These are phyloP conservation scores for Phycodurus eques DNA, from an alignment of 2,113 vertebrate genomes.

Conservation along the genomic window DNA sequence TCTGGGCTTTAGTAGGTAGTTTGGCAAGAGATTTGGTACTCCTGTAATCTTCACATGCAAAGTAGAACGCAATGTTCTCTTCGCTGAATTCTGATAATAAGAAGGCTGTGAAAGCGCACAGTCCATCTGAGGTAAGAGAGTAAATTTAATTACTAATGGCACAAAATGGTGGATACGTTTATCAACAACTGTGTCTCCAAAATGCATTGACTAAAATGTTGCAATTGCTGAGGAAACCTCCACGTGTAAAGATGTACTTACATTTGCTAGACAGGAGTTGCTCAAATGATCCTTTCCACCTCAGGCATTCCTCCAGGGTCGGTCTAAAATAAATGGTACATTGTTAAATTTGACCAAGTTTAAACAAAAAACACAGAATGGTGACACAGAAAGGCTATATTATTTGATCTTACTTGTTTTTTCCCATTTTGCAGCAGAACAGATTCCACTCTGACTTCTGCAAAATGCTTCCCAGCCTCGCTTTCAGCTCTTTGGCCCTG, in stretches of 20 bases:
- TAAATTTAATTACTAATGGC: constrained; percentile 32
- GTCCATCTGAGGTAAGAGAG: constrained; percentile 75
- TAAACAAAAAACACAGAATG: neutral
- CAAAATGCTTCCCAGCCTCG: constrained; percentile 81
- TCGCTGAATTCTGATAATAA: constrained; percentile 92
- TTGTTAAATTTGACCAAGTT: constrained; percentile 21
- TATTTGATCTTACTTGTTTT: constrained; percentile 61
- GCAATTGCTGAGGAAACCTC: neutral
- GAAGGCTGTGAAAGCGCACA: constrained; percentile 87
- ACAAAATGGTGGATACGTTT: neutral
- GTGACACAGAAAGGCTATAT: too few species aligned
- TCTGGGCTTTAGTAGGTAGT: constrained; percentile 81
- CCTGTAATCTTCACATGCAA: constrained; percentile 92
- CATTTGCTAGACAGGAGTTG: constrained; percentile 88
- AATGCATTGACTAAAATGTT: neutral
- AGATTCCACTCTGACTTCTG: constrained; percentile 76
- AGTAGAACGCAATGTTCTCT: constrained; percentile 97
- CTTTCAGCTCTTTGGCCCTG: constrained; percentile 89
- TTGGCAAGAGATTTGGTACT: constrained; percentile 77
- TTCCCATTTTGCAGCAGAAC: constrained; percentile 62
- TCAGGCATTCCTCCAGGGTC: constrained; percentile 80
- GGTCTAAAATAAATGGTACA: constrained; percentile 65
- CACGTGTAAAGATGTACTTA: constrained; percentile 67
- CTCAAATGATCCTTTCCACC: constrained; percentile 89
- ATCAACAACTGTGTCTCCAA: neutral